Conservation (phyloP, 2,888 invertebrate species). For the Ceratothoa steindachneri region DNA sequence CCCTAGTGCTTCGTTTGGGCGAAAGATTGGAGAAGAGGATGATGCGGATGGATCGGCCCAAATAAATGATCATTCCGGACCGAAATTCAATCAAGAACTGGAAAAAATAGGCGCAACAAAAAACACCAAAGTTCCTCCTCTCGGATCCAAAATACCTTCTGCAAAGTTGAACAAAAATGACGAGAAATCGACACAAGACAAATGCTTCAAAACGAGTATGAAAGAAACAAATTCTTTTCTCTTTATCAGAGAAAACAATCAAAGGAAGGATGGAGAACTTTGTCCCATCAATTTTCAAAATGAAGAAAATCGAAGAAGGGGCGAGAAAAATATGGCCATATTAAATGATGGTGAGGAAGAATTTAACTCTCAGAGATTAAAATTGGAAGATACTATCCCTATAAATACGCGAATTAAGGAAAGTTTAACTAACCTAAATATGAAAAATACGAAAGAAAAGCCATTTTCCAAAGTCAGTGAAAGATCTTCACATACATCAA, state of each 20-base stretch:
- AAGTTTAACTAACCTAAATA: not conserved
- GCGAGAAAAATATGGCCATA: not conserved
- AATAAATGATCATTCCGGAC: constrained; percentile 1
- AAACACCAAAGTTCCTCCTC: not conserved
- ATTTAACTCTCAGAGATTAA: not conserved
- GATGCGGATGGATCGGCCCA: not conserved
- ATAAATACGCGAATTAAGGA: not conserved
- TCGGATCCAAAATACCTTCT: not conserved
- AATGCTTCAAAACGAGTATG: not conserved
- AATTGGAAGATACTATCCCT: not conserved
- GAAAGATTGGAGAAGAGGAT: not conserved
- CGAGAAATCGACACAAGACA: not conserved
- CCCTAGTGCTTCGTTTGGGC: not conserved
- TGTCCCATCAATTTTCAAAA: constrained; percentile 11
- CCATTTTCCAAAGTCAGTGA: too few species aligned
- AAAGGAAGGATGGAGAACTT: constrained; percentile 1
- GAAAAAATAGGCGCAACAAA: not conserved
- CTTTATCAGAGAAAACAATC: constrained; percentile 13
- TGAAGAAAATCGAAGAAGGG: not conserved
- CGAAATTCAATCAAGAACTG: not conserved
- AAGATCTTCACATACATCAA: not conserved
- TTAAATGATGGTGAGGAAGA: not conserved
- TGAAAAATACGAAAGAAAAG: not conserved
- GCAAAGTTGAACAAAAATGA: not conserved
- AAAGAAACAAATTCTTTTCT: constrained; percentile 14